phyloP scores from a whole-genome alignment of 1,140 invertebrate species.

The Monomorium pharaonis region DNA sequence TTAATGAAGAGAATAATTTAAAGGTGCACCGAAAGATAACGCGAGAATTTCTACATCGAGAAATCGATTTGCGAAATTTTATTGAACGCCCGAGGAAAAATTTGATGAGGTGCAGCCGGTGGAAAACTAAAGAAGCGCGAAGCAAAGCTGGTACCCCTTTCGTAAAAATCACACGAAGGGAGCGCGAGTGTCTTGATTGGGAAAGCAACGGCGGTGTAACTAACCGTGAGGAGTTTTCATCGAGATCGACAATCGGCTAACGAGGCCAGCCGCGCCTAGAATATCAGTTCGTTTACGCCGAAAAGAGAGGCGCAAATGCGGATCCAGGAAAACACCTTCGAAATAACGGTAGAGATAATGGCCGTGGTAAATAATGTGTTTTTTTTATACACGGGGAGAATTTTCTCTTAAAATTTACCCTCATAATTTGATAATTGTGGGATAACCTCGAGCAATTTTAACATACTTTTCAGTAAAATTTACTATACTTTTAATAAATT shows the following conservation, averaged over 20 bases:
- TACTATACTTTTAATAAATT: no score
- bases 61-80: neutral
- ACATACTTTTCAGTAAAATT: no score
- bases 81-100: neutral
- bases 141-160: slow-evolving; percentile 35
- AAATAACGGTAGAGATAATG: neutral
- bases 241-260: slow-evolving; percentile 76
- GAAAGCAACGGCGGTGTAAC: slow-evolving; percentile 78
- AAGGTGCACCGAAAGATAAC: neutral
- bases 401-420: no score
- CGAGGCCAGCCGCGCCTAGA: slow-evolving; percentile 75
- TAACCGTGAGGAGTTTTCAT: slow-evolving; percentile 79
- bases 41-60: neutral
- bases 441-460: no score
- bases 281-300: slow-evolving; percentile 75
- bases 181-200: slow-evolving; percentile 72
- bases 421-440: no score
- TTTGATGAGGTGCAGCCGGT: slow-evolving; percentile 7
- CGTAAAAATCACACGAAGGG: slow-evolving; percentile 53
- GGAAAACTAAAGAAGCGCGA: slow-evolving; percentile 23
- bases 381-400: no score
- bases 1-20: neutral
- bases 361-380: neutral
- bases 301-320: slow-evolving; percentile 38
- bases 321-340: slow-evolving; percentile 19